phyloP scores from a whole-genome alignment of 2,113 vertebrate species.

The Trematocara unimaculatum region DNA sequence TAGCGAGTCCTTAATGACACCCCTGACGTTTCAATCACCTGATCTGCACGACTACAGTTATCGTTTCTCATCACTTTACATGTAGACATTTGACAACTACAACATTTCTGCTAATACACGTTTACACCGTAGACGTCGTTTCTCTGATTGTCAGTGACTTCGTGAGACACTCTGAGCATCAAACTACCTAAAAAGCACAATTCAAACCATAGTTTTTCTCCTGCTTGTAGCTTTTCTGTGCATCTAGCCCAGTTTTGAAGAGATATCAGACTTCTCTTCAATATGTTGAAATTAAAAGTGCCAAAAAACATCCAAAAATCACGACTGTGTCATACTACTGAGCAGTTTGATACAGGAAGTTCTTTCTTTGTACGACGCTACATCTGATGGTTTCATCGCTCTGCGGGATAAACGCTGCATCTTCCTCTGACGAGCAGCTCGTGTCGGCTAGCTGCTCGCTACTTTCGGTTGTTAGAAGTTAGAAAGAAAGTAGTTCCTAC shows the following conservation, averaged over 20 bases:
- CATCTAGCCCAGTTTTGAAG: background rate
- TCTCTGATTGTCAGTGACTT: background rate
- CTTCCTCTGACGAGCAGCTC: background rate
- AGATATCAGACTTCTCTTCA: background rate
- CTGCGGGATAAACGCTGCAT: background rate
- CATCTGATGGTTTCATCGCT: background rate
- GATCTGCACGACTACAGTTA: background rate
- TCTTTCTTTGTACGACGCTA: background rate
- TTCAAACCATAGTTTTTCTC: background rate
- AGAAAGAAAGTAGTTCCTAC: background rate
- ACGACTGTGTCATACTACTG: background rate
- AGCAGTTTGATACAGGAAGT: background rate
- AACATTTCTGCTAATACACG: background rate
- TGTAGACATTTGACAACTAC: background rate
- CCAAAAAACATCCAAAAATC: background rate
- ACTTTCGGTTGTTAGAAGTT: background rate
- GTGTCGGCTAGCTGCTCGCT: accelerated
- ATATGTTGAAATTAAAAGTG: background rate
- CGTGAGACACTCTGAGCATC: conserved; percentile 29
- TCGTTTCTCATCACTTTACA: background rate
- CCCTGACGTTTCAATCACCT: background rate
- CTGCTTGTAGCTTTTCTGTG: background rate
- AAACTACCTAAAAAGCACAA: background rate
- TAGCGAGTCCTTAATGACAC: background rate
- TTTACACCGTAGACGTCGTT: background rate